Evolutionary conservation across 1,140 invertebrate genomes (phyloP).

Genomic region (Drosophila albomicans): DNA sequence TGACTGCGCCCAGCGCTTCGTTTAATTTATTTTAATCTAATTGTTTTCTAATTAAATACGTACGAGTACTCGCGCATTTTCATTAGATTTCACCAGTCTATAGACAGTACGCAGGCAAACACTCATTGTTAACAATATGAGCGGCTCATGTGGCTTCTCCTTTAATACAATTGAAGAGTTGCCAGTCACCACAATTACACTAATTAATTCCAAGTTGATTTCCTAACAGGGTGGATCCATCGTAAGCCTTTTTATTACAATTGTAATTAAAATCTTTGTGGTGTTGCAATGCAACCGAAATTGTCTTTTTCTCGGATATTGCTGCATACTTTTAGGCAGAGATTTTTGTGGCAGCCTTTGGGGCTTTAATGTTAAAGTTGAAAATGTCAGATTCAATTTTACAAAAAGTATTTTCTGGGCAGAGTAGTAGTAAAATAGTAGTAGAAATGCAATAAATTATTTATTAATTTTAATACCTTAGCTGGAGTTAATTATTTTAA

Average conservation of each 20-base stretch:
- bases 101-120: slow-evolving; percentile 24
- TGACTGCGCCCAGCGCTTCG: slow-evolving; percentile 75
- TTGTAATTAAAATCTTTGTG: slow-evolving; percentile 30
- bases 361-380: slow-evolving; percentile 14
- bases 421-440: background rate
- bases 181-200: slow-evolving; percentile 30
- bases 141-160: slow-evolving; percentile 18
- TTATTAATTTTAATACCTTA: too few relatives aligned
- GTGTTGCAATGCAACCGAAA: background rate
- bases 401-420: background rate
- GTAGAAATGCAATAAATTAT: background rate
- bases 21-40: slow-evolving; percentile 84
- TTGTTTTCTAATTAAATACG: slow-evolving; percentile 78
- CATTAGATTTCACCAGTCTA: slow-evolving; percentile 69
- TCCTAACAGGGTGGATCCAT: slow-evolving; percentile 3
- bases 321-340: slow-evolving; percentile 62
- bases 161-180: slow-evolving; percentile 26
- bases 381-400: background rate
- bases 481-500: too few relatives aligned
- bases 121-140: background rate
- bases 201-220: slow-evolving; percentile 44
- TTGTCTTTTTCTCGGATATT: background rate
- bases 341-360: slow-evolving; percentile 32
- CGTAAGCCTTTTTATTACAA: slow-evolving; percentile 1
- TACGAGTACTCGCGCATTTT: slow-evolving; percentile 30